phyloP scores from a whole-genome alignment of 2,888 invertebrate species.

The Doris montereyensis region DNA sequence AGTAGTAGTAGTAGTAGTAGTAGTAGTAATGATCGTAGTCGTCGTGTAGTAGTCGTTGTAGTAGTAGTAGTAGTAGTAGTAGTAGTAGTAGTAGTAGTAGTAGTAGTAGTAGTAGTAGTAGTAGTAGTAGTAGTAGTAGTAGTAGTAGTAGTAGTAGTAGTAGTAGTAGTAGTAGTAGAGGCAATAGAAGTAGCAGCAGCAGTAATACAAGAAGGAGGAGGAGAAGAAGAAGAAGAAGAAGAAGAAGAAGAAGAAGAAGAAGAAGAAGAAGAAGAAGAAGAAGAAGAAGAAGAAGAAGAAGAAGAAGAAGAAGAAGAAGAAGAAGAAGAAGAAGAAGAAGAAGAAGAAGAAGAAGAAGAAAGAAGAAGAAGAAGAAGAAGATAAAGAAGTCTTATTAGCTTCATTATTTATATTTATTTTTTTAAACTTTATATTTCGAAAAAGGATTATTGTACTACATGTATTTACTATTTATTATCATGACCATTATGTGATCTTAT shows the following conservation, averaged over 20 bases:
- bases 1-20: background rate
- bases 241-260: background rate
- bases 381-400: too few species aligned
- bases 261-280: background rate
- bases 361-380: too few species aligned
- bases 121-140: conserved; percentile 4
- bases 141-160: background rate
- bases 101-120: conserved; percentile 6
- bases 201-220: conserved; percentile 5
- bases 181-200: background rate
- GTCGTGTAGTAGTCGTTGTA: background rate
- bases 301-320: background rate
- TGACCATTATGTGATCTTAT: too few species aligned
- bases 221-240: background rate
- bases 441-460: too few species aligned
- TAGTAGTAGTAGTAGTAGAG: background rate
- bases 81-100: background rate
- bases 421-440: too few species aligned
- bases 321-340: background rate
- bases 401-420: too few species aligned
- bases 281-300: background rate
- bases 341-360: too few species aligned
- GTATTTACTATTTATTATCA: too few species aligned
- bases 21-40: background rate
- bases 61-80: background rate